Evolutionary conservation across 2,113 vertebrate genomes (phyloP).

Genomic region (human (Homo sapiens)): DNA sequence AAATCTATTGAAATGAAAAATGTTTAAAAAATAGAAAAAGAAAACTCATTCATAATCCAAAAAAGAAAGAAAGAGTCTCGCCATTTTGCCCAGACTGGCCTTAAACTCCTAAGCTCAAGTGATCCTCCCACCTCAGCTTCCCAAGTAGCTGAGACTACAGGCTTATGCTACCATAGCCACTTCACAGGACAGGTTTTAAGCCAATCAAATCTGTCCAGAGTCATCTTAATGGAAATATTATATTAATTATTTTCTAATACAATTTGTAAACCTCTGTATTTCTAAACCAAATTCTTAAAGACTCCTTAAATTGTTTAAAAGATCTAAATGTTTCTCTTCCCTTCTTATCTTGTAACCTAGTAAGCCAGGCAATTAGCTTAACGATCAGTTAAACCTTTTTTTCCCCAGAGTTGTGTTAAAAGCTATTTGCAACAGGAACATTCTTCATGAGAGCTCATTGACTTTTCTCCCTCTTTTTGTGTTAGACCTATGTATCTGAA

Average conservation of each 20-base stretch:
- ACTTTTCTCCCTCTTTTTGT: not conserved
- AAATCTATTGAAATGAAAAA: no score
- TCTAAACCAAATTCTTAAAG: not conserved
- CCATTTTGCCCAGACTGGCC: not conserved
- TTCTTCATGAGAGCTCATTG: not conserved
- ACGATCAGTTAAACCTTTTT: not conserved
- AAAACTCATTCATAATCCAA: no score
- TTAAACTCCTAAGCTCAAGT: not conserved
- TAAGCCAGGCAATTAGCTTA: not conserved
- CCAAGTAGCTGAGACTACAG: not conserved
- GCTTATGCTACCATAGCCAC: not conserved
- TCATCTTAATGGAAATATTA: not conserved
- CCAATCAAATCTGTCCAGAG: not conserved
- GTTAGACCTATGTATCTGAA: not conserved
- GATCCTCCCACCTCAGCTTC: not conserved
- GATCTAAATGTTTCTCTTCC: not conserved
- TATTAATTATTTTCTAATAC: not conserved
- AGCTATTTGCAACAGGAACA: not conserved
- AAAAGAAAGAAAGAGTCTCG: no score
- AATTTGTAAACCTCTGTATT: not conserved
- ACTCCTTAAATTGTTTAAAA: conserved; percentile 12
- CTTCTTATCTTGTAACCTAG: not conserved
- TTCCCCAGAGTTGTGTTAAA: conserved; percentile 6
- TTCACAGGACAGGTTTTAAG: not conserved
- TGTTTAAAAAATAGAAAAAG: no score